phyloP scores from a whole-genome alignment of 35 echinoderm and acorn worm genomes.

The Anneissia japonica region DNA sequence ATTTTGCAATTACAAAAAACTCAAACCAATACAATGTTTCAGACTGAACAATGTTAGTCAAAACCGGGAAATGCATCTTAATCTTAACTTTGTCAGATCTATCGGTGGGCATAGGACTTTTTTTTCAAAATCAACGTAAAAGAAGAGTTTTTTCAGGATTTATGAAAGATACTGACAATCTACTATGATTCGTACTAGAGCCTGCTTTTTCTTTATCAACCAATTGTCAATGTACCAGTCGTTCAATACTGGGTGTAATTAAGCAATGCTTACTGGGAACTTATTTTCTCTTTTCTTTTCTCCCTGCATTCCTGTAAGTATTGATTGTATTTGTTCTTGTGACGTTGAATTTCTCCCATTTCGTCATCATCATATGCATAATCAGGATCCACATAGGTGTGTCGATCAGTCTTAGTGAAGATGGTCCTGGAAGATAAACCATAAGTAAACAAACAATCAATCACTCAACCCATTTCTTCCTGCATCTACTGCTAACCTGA shows the following conservation, averaged over 20 bases:
- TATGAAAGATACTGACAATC: background rate
- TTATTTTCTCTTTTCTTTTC: conserved; percentile 59
- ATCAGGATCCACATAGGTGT: conserved; percentile 93
- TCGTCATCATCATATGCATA: conserved; percentile 89
- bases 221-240: too few species aligned
- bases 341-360: conserved; percentile 42
- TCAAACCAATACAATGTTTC: too few species aligned
- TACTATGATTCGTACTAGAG: too few species aligned
- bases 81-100: too few species aligned
- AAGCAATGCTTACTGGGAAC: conserved; percentile 56
- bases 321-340: conserved; percentile 78
- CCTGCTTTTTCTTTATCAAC: too few species aligned
- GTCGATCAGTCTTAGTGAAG: conserved; percentile 88
- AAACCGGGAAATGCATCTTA: too few species aligned
- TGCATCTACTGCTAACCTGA: too few species aligned
- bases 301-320: conserved; percentile 71
- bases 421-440: conserved; percentile 73
- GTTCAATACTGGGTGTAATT: too few species aligned
- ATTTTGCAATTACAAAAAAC: too few species aligned
- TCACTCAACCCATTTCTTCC: too few species aligned
- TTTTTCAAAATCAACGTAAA: background rate
- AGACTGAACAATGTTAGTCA: too few species aligned
- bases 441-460: too few species aligned
- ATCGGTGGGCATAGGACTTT: background rate
- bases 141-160: background rate